phyloP scores from a whole-genome alignment of 2,797 vertebrate species.

The Phrynocephalus forsythii region DNA sequence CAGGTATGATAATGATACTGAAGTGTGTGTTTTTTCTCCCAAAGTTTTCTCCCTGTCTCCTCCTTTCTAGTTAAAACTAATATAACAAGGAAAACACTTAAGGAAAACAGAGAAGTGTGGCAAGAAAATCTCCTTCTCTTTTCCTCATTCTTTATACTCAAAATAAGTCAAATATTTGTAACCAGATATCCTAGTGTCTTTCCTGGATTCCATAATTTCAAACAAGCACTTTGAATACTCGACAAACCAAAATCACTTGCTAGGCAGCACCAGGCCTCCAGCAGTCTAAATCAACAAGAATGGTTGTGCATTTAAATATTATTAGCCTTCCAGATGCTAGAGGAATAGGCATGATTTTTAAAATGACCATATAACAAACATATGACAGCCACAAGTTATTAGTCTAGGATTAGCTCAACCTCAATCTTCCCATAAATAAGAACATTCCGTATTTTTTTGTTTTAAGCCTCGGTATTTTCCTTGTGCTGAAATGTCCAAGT shows the following conservation, averaged over 20 bases:
- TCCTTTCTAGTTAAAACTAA: background rate
- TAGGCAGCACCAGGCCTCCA: slow-evolving; percentile 24
- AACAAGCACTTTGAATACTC: slow-evolving; percentile 26
- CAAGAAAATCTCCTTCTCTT: background rate
- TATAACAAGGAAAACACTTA: background rate
- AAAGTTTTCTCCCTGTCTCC: background rate
- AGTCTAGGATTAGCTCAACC: slow-evolving; percentile 42
- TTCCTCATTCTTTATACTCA: slow-evolving; percentile 8
- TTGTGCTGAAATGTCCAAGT: slow-evolving; percentile 14
- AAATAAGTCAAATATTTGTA: slow-evolving; percentile 19
- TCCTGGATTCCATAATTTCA: slow-evolving; percentile 33
- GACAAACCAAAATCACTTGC: background rate
- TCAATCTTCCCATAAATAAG: slow-evolving; percentile 51
- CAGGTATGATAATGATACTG: background rate
- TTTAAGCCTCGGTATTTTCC: slow-evolving; percentile 39
- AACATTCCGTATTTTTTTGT: slow-evolving; percentile 48
- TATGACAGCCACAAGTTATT: slow-evolving; percentile 44
- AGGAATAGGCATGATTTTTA: slow-evolving; percentile 27
- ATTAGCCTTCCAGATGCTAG: slow-evolving; percentile 50
- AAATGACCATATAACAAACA: slow-evolving; percentile 53
- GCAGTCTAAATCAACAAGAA: slow-evolving; percentile 1
- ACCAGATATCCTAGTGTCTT: background rate
- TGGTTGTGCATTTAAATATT: slow-evolving; percentile 40
- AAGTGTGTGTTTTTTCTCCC: background rate
- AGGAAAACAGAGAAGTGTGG: background rate